Conservation (phyloP, 1,140 invertebrate species). For the Eufriesea mexicana region DNA sequence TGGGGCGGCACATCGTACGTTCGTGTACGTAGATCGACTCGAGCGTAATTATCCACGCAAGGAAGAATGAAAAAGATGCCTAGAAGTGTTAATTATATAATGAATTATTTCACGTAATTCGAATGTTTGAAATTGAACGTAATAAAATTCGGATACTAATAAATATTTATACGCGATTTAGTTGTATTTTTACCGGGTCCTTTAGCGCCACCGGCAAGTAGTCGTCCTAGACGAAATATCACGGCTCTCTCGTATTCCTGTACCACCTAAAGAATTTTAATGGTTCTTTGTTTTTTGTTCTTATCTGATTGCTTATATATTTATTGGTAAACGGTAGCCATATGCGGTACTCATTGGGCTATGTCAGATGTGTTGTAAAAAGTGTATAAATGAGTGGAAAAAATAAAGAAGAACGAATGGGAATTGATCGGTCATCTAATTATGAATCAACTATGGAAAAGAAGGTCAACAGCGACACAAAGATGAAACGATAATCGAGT, state of each 20-base stretch:
- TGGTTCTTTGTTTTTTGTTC: not conserved
- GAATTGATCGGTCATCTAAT: not conserved
- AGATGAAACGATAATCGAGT: not conserved
- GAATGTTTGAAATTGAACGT: not conserved
- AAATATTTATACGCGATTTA: not conserved
- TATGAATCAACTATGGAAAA: slow-evolving; percentile 2
- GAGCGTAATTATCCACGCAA: slow-evolving; percentile 95
- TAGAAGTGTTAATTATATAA: slow-evolving; percentile 75
- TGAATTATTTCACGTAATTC: not conserved
- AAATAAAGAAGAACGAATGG: not conserved
- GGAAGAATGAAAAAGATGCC: slow-evolving; percentile 97
- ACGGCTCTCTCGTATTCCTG: slow-evolving; percentile 95
- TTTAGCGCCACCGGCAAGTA: slow-evolving; percentile 94
- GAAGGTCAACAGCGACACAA: not conserved
- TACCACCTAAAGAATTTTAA: slow-evolving; percentile 86
- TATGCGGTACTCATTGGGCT: not conserved
- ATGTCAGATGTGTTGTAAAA: not conserved
- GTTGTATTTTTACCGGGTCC: slow-evolving; percentile 89
- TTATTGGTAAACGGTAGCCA: not conserved
- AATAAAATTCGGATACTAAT: not conserved
- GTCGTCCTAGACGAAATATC: slow-evolving; percentile 93
- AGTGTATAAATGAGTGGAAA: not conserved
- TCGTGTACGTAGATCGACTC: slow-evolving; percentile 94
- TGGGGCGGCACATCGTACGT: slow-evolving; percentile 98
- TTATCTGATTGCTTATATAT: not conserved